Percentiles rank a stretch among this genome's conserved stretches.
These are phyloP conservation scores for Lepidurus packardi DNA, from an alignment of 1,140 invertebrate species.

Conservation along the genomic window DNA sequence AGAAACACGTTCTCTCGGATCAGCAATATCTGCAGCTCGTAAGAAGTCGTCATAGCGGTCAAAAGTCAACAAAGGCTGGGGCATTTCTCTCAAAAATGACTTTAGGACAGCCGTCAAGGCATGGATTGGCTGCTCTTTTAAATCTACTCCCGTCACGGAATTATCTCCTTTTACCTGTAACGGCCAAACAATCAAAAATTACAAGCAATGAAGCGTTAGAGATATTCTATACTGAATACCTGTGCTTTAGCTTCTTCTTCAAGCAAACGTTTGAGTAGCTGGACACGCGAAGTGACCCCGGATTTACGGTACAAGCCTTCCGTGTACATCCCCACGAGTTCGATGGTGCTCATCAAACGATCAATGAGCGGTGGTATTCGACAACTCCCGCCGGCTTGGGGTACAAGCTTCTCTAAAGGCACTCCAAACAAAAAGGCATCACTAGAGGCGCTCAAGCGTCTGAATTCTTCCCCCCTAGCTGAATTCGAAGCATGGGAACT, in stretches of 20 bases:
- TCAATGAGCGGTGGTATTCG: conserved; percentile 77
- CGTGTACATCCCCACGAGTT: conserved; percentile 83
- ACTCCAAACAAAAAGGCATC: conserved; percentile 53
- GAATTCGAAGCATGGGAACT: not conserved
- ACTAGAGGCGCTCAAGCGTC: conserved; percentile 40
- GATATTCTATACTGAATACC: not conserved
- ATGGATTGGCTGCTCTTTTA: conserved; percentile 60
- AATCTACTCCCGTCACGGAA: conserved; percentile 31
- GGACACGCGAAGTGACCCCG: conserved; percentile 57
- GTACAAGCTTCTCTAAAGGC: conserved; percentile 47
- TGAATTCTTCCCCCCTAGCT: conserved; percentile 38
- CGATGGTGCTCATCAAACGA: conserved; percentile 78
- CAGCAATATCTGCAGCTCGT: conserved; percentile 71
- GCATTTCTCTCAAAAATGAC: conserved; percentile 83
- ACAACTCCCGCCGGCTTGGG: conserved; percentile 49
- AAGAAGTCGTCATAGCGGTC: conserved; percentile 92
- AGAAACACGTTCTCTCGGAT: conserved; percentile 71
- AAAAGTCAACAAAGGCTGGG: conserved; percentile 85
- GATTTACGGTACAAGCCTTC: conserved; percentile 92
- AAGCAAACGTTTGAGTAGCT: conserved; percentile 44
- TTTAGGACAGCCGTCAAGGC: conserved; percentile 88
- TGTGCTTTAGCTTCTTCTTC: conserved; percentile 36
- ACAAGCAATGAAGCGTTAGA: not conserved
- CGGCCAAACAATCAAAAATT: not conserved
- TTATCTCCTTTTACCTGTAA: not conserved